Evolutionary conservation across 35 echinoderm and acorn worm genomes (phyloP).

Genomic region (Amphiura filiformis): DNA sequence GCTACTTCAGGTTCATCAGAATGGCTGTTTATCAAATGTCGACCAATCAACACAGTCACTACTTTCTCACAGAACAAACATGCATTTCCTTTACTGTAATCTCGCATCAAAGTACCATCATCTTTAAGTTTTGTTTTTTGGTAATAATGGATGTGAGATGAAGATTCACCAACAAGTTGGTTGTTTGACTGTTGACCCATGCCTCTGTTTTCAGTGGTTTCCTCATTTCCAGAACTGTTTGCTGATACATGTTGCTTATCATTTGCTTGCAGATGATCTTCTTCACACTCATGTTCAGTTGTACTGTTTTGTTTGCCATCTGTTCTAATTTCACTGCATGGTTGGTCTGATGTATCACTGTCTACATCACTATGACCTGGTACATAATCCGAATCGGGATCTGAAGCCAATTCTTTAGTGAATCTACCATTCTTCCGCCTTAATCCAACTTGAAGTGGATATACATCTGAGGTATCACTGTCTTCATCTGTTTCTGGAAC

Average conservation of each 20-base stretch:
- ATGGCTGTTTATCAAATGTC: not conserved
- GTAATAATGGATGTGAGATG: not conserved
- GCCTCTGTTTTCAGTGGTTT: not conserved
- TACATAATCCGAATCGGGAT: not conserved
- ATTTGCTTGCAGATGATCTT: not conserved
- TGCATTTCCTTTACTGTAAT: conserved; percentile 8
- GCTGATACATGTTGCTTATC: not conserved
- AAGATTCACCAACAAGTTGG: not conserved
- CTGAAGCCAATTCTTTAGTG: not conserved
- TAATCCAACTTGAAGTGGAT: not conserved
- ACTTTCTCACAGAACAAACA: conserved; percentile 1
- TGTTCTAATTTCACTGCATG: not conserved
- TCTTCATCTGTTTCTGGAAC: not conserved
- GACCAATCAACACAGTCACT: not conserved
- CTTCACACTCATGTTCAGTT: not conserved
- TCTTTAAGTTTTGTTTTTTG: not conserved
- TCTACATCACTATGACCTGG: not conserved
- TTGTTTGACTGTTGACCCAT: not conserved
- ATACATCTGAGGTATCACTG: not conserved
- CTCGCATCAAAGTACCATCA: not conserved
- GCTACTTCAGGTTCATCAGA: not conserved
- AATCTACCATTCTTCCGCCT: not conserved
- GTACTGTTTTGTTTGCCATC: not conserved
- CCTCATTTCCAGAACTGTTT: not conserved
- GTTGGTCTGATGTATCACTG: conserved; percentile 1